Conservation (phyloP, 2,113 vertebrate species). For the Cinclus mexicanus region DNA sequence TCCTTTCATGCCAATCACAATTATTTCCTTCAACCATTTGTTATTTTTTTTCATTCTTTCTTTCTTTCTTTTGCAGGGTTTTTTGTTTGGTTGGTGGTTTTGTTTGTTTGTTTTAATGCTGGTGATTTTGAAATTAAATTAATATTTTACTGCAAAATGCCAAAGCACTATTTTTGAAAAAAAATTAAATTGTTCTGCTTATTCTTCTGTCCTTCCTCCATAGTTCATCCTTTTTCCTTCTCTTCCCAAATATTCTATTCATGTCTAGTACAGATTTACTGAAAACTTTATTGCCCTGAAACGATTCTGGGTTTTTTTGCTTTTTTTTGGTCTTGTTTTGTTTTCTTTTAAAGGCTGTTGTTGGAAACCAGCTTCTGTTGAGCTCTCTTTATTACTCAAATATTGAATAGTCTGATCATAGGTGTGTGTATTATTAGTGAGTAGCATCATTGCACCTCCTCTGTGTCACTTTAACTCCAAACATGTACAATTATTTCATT, state of each 20-base stretch:
- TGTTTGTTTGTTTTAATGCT: not conserved
- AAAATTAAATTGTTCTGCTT: not conserved
- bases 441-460: not conserved
- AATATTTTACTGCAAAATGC: not conserved
- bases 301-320: no score
- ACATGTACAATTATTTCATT: not conserved
- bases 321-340: not conserved
- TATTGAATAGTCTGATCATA: not conserved
- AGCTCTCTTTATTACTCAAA: not conserved
- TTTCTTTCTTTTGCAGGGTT: not conserved
- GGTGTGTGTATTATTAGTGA: not conserved
- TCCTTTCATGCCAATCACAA: not conserved
- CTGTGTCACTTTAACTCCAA: not conserved
- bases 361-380: not conserved
- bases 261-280: not conserved
- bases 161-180: not conserved
- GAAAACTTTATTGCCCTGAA: not conserved
- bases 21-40: not conserved
- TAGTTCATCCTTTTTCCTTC: not conserved
- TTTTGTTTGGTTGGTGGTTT: not conserved
- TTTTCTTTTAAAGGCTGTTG: not conserved
- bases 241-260: not conserved
- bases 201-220: not conserved
- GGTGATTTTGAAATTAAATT: not conserved
- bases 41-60: not conserved